Evolutionary conservation across 2,888 invertebrate species (phyloP).

Genomic region (Dicycla oo): DNA sequence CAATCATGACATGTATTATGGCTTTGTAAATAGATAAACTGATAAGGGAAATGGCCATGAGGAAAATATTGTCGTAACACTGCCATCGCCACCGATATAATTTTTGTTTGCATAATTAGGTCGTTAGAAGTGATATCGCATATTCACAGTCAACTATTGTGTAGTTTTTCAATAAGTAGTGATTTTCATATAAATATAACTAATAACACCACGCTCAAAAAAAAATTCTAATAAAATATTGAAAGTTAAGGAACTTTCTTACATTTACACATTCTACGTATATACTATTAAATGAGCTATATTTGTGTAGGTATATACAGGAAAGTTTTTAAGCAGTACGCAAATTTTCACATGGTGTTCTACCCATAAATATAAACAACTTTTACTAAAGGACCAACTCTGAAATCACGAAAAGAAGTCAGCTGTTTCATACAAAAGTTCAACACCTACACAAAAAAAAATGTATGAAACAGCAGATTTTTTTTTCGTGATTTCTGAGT

Average conservation of each 20-base stretch:
- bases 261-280: not conserved
- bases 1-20: not conserved
- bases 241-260: not conserved
- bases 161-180: not conserved
- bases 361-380: too few relatives aligned
- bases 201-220: not conserved
- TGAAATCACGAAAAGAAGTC: too few relatives aligned
- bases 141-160: not conserved
- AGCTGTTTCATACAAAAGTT: too few relatives aligned
- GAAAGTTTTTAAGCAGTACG: too few relatives aligned
- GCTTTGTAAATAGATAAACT: conserved; percentile 13
- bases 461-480: too few relatives aligned
- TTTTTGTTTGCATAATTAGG: conserved; percentile 4
- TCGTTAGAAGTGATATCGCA: not conserved
- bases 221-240: not conserved
- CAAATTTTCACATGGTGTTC: too few relatives aligned
- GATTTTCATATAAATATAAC: not conserved
- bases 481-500: too few relatives aligned
- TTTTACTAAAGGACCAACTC: too few relatives aligned
- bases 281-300: too few relatives aligned
- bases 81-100: not conserved
- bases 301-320: too few relatives aligned
- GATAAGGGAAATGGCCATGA: not conserved
- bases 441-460: too few relatives aligned
- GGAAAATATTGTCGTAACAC: not conserved